Evolutionary conservation across 1,140 invertebrate genomes (phyloP).

Genomic region (Zaprionus ghesquierei): DNA sequence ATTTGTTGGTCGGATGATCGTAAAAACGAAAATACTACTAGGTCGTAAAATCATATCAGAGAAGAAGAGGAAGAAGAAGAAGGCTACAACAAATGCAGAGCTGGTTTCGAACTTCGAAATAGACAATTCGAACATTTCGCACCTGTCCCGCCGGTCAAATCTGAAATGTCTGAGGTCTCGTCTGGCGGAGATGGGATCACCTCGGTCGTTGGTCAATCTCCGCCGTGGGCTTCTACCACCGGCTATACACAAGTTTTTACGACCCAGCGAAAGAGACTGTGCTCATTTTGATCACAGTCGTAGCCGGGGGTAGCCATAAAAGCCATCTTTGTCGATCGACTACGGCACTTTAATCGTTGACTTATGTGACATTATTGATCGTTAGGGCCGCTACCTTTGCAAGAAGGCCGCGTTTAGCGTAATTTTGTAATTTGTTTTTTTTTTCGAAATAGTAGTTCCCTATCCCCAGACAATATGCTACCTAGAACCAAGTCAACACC

Average conservation of each 20-base stretch:
- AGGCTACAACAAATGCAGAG: conserved; percentile 42
- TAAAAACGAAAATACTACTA: conserved; percentile 67
- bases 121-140: conserved; percentile 55
- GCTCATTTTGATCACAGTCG: conserved; percentile 22
- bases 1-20: conserved; percentile 70
- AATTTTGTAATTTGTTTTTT: conserved; percentile 73
- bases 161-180: not conserved
- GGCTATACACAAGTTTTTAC: conserved; percentile 52
- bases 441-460: conserved; percentile 39
- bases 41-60: conserved; percentile 70
- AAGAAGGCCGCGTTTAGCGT: conserved; percentile 63
- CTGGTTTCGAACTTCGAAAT: conserved; percentile 34
- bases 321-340: conserved; percentile 47
- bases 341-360: conserved; percentile 64
- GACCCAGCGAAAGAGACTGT: conserved; percentile 28
- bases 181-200: not conserved
- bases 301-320: conserved; percentile 33
- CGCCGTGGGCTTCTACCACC: not conserved
- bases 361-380: conserved; percentile 79
- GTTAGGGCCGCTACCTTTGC: conserved; percentile 57
- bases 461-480: conserved; percentile 49
- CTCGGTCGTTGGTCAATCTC: conserved; percentile 19
- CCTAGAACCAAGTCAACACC: conserved; percentile 49
- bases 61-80: too few relatives aligned
- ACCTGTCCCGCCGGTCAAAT: conserved; percentile 47